Base-by-base conservation (phyloP, 1,140 invertebrate genomes). In the Laupala kohalensis region DNA sequence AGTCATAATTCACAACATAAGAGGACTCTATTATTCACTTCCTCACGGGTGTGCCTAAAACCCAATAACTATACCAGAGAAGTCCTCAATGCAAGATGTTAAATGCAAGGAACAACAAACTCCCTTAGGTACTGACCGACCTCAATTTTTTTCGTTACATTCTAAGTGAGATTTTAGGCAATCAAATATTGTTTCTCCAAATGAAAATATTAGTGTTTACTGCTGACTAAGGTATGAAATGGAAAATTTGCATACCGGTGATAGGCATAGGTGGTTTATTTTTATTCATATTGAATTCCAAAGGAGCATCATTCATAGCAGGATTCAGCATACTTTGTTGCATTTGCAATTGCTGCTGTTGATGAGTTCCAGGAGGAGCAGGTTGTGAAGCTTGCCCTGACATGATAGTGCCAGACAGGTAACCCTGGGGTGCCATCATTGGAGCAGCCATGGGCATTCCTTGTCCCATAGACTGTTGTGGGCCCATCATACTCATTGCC, bases 251-350 rank as follows among this genome's bases (percentile, higher is more conserved):
- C 29, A 5, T 30, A 76, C 75, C 75, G 25, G 75, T 24, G 12
- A 79, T 78, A 25, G 84, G 77, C 73, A 84, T 81, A 5, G 85
- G 83, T 19, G 86, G 85, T 76, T 88, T 87, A 78, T 84, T 86
- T 78, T 89, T 90, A 75, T 85, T 88, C 28, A 83, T 84, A 75
- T 86, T 87, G 75, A 90, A 90, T 76, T 89, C 87, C 27, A 90
- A 76, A 5, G 88, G 88, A 66, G 84, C 83, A 77, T 90, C 88
- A 75, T 89, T 90, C 76, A 87, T 83, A 2, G 85, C 86, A 65
- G 87, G 86, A 71, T 77, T 77, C 19, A 76, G 25, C 70, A 73
- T 65, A 29, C 62, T 72, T 25, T 67, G 67, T 25, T 72, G 71
- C 53, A 70, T 70, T 15, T 70, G 69, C n/a, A 30, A 37, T 64